Evolutionary conservation across 1,140 invertebrate species (phyloP), one percentile per base, ranked within the genome.

Genomic region (Drosophila lacertosa): DNA sequence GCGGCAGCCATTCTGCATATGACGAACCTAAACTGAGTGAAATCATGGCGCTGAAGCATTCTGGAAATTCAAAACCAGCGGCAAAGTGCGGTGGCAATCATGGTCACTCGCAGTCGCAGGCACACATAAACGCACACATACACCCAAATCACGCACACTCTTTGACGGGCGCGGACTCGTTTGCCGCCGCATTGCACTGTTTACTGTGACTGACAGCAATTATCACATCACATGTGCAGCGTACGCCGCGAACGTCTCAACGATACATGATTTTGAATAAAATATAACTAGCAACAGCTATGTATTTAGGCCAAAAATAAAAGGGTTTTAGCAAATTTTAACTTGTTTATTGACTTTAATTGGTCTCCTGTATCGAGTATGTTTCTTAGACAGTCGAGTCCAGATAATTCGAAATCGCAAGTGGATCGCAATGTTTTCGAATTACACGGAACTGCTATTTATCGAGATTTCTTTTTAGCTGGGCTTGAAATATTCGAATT

Each of bases 21-120:
- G 79, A 82, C 79, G 78, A 73, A 63, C 79, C 74, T 63, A 78
- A 83, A 82, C 74, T 78, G 79, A 82, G 60, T 83, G 45, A 63
- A 82, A 71, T 66, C 62, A 58, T 32, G 62, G 42, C 40, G 11
- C 33, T 35, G 32, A 47, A 55, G 44, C 58, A 15, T 47, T 26
- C 40, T 32, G 32, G 4, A 48, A 40, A 47, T 65, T 22, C 16
- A 74, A 44, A 42, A 54, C 47, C 26, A 63, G 63, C 47, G 53
- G 26, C 75, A 50, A 57, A 50, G 42, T 81, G 77, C 47, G 78
- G 78, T 77, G 40, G 39, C 29, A n/a, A 40, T 20, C 5, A 18
- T 6, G 15, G 2, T 32, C 22, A 39, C 20, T 20, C 4, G 13
- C 29, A 40, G 26, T 22, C 22, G 20, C 9, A 20, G 2, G 1